Base-by-base conservation (phyloP, 2,797 vertebrate species). In the Scolopax bukidnonensis region DNA sequence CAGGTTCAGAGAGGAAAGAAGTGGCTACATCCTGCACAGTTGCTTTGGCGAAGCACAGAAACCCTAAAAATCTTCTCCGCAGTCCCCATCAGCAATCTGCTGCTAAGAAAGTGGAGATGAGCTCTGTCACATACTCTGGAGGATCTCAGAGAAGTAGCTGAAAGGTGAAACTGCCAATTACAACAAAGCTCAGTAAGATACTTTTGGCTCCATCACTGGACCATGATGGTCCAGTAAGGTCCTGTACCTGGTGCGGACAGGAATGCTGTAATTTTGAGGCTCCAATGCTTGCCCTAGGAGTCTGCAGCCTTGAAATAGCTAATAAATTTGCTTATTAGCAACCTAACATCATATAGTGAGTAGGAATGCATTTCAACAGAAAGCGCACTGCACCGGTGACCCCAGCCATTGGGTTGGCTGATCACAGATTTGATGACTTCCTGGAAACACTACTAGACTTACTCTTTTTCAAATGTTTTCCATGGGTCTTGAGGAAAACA, bases 101-200 rank as follows among this genome's bases (percentile, higher is more conserved):
- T 76, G 25, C 56, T 63, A 73, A 65, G 48, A n/a, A 67, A 63
- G 33, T 6, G 40, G 38, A 81, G n/a, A 50, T 36, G 61, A 83
- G 5, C 25, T 69, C 30, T 0, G 0, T 24, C 16, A 48, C 24
- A 16, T 33, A 20, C 30, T 63, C 40, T 54, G 1, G 1, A 77
- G 41, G 19, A 47, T 87, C n/a, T 87, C 75, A 27, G 30, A 79
- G 63, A 84, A 73, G 53, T 3, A 63, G 16, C 0, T 81, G 59
- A 23, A 61, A 84, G 40, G 45, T 21, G 21, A 89, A 67, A 67
- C 30, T 10, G 45, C 11, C 10, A 2, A 54, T 43, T 48, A 33
- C 8, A 88, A 16, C 5, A 91, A 50, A 67, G 15, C 25, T 84
- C 30, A 7, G 17, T 20, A 87, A 88, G 84, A 88, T 16, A 40